Evolutionary conservation across 2,797 vertebrate genomes (phyloP), one percentile per base, ranked within the genome.

Genomic region (Cuculus canorus): DNA sequence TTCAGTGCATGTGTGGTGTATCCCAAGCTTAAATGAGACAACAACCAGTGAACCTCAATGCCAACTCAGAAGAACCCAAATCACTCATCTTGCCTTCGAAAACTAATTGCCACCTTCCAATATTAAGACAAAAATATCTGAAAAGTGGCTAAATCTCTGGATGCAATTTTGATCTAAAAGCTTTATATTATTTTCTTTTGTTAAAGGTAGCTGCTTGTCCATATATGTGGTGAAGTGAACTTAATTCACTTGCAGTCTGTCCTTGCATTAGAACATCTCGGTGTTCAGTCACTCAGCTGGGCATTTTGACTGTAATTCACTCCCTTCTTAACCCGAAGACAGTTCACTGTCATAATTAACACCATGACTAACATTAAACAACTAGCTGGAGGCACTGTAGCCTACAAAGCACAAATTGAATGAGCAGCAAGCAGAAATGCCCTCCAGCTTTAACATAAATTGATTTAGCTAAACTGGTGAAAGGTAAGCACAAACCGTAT

Each of bases 281-380:
- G 22, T 22, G 3, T 56, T 69, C 28, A 57, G 63, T 82, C 41
- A 52, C 14, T 65, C 4, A 0, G 15, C 48, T 73, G 39, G 35
- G 43, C 23, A 52, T 81, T 83, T 72, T 87, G 32, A 45, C 32
- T 66, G 60, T 53, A 93, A 69, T 85, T 86, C 66, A 76, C 79
- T 79, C 13, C 5, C 33, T 86, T 17, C 35, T 88, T 56, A 84
- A 88, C 17, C 28, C 28, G 73, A 76, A 84, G 63, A 91, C 66
- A 65, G 48, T 70, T 54, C 71, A 66, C 60, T 91, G 56, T 73
- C 84, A 80, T 91, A 94, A 96, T 93, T 92, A 96, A 84, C 70
- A 95, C 35, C 37, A 45, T 88, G 70, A 86, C 70, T 86, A 91
- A 85, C 64, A 94, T 80, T 64, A 85, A 95, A 92, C 65, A 86